Evolutionary conservation across 2,113 vertebrate genomes (phyloP).

Genomic region (Felis chaus): DNA sequence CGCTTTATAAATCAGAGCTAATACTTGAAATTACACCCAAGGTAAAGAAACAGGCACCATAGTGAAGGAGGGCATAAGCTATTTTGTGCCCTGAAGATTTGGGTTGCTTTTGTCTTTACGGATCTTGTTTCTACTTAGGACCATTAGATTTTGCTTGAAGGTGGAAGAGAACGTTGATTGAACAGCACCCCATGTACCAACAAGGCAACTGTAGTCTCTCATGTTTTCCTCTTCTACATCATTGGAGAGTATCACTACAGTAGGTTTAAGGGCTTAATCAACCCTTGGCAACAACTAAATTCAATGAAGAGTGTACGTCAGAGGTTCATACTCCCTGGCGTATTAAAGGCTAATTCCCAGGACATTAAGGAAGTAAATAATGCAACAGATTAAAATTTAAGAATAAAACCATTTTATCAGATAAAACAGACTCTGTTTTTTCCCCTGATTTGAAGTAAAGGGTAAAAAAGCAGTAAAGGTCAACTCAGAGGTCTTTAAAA

Average conservation of each 20-base stretch:
- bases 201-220: neutral
- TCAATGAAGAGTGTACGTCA: neutral
- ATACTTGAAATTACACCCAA: neutral
- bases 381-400: neutral
- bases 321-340: neutral
- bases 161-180: neutral
- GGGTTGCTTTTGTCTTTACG: neutral
- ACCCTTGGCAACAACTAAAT: neutral
- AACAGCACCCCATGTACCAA: neutral
- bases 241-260: too few relatives aligned
- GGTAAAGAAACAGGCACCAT: neutral
- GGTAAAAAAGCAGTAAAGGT: neutral
- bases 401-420: neutral
- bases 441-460: neutral
- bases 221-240: neutral
- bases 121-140: neutral
- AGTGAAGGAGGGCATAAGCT: neutral
- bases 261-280: neutral
- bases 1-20: neutral
- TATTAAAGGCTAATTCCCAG: neutral
- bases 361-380: neutral
- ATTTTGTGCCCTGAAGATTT: neutral
- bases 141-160: neutral
- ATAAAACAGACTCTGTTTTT: neutral
- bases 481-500: constrained; percentile 57